Percentiles rank a stretch among this genome's conserved stretches.
Evolutionary conservation across 2,888 invertebrate species (phyloP).

Genomic region (Subacronicta megacephala): DNA sequence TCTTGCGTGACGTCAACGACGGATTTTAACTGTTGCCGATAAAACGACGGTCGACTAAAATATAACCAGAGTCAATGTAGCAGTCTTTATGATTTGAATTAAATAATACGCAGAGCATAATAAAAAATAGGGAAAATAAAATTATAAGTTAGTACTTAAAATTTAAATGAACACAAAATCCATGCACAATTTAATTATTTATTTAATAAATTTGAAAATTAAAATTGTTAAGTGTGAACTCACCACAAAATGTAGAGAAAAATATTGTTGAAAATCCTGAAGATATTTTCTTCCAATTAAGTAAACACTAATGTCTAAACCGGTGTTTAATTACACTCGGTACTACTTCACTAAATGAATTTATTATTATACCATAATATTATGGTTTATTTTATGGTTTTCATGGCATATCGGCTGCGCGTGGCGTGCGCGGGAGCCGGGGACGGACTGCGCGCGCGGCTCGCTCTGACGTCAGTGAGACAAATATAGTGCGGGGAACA

Average conservation of each 20-base stretch:
- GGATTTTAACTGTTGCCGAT: conserved; percentile 34
- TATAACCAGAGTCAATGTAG: conserved; percentile 8
- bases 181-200: no score
- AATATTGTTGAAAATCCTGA: conserved; percentile 67
- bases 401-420: conserved; percentile 68
- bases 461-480: conserved; percentile 77
- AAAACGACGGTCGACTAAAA: conserved; percentile 11
- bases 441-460: conserved; percentile 81
- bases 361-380: conserved; percentile 63
- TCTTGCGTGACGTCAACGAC: conserved; percentile 47
- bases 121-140: no score
- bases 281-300: conserved; percentile 49
- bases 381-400: conserved; percentile 60
- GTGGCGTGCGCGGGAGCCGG: conserved; percentile 79
- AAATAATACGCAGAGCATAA: no score
- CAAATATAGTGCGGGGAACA: conserved; percentile 76
- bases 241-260: conserved; percentile 63
- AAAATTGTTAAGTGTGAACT: conserved; percentile 61
- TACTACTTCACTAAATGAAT: conserved; percentile 62
- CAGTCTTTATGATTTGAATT: not conserved
- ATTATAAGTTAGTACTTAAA: no score
- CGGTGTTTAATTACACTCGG: conserved; percentile 47
- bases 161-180: no score
- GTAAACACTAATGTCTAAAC: conserved; percentile 60
- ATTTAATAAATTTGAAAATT: not conserved